These are phyloP conservation scores for Anastatus disparis DNA, from an alignment of 1,140 invertebrate genomes.

Conservation along the genomic window DNA sequence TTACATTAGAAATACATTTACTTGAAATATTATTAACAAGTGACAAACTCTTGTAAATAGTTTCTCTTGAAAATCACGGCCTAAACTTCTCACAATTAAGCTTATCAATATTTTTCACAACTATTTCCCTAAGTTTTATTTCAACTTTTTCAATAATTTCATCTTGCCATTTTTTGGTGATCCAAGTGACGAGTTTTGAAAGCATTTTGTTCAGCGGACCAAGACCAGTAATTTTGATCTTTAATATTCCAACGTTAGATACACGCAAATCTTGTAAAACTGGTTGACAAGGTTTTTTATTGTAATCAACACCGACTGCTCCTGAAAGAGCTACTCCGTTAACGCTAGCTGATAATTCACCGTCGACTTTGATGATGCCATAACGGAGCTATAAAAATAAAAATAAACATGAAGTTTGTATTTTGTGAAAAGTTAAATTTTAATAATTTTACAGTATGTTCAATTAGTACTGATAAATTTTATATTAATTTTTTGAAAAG, in stretches of 20 bases:
- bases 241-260: constrained; percentile 32
- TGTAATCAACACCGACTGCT: constrained; percentile 40
- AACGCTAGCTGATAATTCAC: constrained; percentile 41
- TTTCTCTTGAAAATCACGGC: not conserved
- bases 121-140: not conserved
- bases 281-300: constrained; percentile 36
- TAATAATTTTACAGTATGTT: no score
- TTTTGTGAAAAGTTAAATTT: no score
- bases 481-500: not conserved
- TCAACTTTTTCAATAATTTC: constrained; percentile 29
- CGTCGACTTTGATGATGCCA: constrained; percentile 40
- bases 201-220: constrained; percentile 21
- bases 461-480: no score
- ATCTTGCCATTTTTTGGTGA: constrained; percentile 38
- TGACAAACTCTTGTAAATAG: not conserved
- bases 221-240: constrained; percentile 39
- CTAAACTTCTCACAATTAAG: constrained; percentile 32
- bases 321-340: constrained; percentile 35
- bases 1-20: no score
- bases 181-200: constrained; percentile 34
- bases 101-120: not conserved
- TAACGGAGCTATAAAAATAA: constrained; percentile 42
- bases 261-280: constrained; percentile 31
- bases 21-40: no score
- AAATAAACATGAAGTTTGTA: no score